phyloP scores from a whole-genome alignment of 2,113 vertebrate species.

The Platysternon megacephalum region DNA sequence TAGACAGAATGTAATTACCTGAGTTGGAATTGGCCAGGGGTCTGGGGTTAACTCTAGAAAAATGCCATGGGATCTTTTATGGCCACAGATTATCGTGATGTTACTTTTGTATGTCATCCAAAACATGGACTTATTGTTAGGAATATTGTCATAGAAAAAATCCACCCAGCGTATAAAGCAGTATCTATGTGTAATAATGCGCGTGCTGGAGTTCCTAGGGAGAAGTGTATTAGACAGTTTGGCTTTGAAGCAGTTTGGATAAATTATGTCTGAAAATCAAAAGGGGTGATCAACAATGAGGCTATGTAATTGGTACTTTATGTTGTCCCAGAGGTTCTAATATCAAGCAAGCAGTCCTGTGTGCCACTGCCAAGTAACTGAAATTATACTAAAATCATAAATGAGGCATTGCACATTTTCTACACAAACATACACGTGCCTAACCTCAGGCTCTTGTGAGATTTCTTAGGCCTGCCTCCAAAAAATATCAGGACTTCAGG shows the following conservation, averaged over 20 bases:
- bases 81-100: background rate
- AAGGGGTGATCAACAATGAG: background rate
- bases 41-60: background rate
- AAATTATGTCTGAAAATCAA: background rate
- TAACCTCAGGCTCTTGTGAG: background rate
- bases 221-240: constrained; percentile 1
- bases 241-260: constrained; percentile 36
- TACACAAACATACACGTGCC: fast-evolving
- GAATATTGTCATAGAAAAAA: background rate
- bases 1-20: background rate
- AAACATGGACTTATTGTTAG: background rate
- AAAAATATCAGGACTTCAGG: background rate
- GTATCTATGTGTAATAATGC: background rate
- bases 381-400: background rate
- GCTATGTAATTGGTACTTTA: constrained; percentile 1
- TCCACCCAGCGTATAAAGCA: background rate
- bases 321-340: background rate
- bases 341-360: constrained; percentile 23
- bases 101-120: background rate
- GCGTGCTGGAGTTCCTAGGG: constrained; percentile 5
- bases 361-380: background rate
- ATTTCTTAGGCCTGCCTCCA: background rate
- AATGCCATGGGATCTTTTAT: background rate
- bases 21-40: background rate
- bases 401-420: background rate